Conservation (phyloP, 2,797 vertebrate species). For the Myripristis jacobus region DNA sequence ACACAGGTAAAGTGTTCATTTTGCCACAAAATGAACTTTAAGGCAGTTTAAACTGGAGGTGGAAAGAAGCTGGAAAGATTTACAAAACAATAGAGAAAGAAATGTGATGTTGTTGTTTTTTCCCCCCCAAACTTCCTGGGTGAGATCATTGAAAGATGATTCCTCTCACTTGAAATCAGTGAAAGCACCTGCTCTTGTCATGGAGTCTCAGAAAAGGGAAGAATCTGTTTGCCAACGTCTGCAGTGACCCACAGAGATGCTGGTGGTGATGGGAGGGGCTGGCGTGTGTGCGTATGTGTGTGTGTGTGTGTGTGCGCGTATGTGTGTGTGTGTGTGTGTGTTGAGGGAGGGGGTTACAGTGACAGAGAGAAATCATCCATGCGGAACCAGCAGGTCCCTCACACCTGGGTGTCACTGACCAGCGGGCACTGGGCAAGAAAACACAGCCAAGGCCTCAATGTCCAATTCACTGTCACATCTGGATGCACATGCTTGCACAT, state of each 20-base stretch:
- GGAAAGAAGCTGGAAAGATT: slow-evolving; percentile 28
- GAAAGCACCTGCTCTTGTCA: slow-evolving; percentile 36
- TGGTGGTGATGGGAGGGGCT: background rate
- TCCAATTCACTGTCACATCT: slow-evolving; percentile 45
- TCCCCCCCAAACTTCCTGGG: slow-evolving; percentile 10
- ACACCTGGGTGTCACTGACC: slow-evolving; percentile 39
- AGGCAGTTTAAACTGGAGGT: slow-evolving; percentile 9
- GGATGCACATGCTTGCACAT: slow-evolving; percentile 22
- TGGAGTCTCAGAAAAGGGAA: slow-evolving; percentile 29
- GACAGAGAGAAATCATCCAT: slow-evolving; percentile 48
- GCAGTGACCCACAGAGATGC: slow-evolving; percentile 37
- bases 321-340: background rate
- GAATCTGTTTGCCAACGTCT: slow-evolving; percentile 52
- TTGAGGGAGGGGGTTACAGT: slow-evolving; percentile 2
- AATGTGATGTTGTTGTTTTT: slow-evolving; percentile 34
- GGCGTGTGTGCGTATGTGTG: background rate
- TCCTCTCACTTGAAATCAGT: slow-evolving; percentile 7
- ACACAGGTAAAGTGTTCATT: background rate
- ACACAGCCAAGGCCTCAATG: too few species aligned
- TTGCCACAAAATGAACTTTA: slow-evolving; percentile 17
- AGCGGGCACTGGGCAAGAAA: too few species aligned
- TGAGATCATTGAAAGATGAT: slow-evolving; percentile 63
- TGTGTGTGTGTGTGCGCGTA: background rate
- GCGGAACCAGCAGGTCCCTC: slow-evolving; percentile 48
- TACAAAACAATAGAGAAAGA: slow-evolving; percentile 37